Percentiles rank a stretch among this genome's conserved stretches.
Evolutionary conservation across 2,888 invertebrate species (phyloP).

Genomic region (Yponomeuta plumbellus): DNA sequence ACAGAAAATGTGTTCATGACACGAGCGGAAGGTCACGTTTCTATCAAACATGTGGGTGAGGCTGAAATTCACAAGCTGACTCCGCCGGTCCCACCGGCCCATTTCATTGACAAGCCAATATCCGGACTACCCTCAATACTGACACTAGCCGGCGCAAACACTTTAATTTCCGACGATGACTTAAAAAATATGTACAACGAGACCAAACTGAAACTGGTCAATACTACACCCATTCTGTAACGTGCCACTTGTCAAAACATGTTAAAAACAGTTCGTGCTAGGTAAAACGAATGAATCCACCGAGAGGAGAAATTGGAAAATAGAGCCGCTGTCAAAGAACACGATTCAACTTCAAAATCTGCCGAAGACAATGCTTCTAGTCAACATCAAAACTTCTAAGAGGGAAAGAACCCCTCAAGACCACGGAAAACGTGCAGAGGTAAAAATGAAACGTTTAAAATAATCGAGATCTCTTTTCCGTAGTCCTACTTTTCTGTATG

Average conservation of each 20-base stretch:
- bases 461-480: neutral
- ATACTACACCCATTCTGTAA: no score
- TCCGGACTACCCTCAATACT: slow-evolving; percentile 22
- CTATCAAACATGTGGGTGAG: slow-evolving; percentile 8
- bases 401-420: neutral
- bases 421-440: neutral
- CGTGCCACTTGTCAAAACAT: no score
- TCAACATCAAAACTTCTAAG: neutral
- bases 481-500: neutral
- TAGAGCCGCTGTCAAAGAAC: neutral
- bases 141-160: neutral
- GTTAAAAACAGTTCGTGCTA: no score
- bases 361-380: neutral
- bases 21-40: neutral
- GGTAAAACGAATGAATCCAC: no score
- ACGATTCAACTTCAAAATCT: neutral
- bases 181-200: neutral
- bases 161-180: slow-evolving; percentile 11
- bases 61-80: slow-evolving; percentile 17
- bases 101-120: slow-evolving; percentile 31
- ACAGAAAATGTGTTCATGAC: neutral
- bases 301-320: neutral
- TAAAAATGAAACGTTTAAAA: slow-evolving; percentile 13
- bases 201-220: neutral
- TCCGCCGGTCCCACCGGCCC: slow-evolving; percentile 25